These are phyloP conservation scores for Patagioenas fasciata DNA, from an alignment of 2,113 vertebrate genomes.

Conservation along the genomic window DNA sequence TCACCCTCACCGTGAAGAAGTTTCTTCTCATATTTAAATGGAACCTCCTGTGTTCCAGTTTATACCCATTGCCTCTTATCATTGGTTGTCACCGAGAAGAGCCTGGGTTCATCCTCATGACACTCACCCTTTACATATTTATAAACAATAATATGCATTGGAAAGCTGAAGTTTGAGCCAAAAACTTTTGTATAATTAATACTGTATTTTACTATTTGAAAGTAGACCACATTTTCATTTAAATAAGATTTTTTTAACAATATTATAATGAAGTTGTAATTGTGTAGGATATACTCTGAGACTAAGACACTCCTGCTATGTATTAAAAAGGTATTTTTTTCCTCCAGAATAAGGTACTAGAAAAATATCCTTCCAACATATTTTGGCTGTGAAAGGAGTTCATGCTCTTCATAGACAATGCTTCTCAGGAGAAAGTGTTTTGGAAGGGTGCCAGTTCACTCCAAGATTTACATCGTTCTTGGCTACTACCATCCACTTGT, in stretches of 20 bases:
- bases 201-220: background rate
- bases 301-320: background rate
- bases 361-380: background rate
- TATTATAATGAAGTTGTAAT: background rate
- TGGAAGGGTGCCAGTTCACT: background rate
- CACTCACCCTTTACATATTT: too few relatives aligned
- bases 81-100: too few relatives aligned
- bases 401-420: background rate
- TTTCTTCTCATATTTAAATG: too few relatives aligned
- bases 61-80: too few relatives aligned
- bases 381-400: background rate
- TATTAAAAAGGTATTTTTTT: background rate
- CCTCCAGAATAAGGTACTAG: background rate
- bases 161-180: background rate
- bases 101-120: too few relatives aligned
- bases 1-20: too few relatives aligned
- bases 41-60: too few relatives aligned
- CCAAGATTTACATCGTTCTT: background rate
- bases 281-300: background rate
- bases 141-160: background rate
- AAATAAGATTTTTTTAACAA: background rate
- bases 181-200: background rate
- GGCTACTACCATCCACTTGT: background rate
- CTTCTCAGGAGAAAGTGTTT: background rate
- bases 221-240: background rate